These are phyloP conservation scores for Peromyscus leucopus DNA, from an alignment of 2,113 vertebrate genomes.

Conservation along the genomic window DNA sequence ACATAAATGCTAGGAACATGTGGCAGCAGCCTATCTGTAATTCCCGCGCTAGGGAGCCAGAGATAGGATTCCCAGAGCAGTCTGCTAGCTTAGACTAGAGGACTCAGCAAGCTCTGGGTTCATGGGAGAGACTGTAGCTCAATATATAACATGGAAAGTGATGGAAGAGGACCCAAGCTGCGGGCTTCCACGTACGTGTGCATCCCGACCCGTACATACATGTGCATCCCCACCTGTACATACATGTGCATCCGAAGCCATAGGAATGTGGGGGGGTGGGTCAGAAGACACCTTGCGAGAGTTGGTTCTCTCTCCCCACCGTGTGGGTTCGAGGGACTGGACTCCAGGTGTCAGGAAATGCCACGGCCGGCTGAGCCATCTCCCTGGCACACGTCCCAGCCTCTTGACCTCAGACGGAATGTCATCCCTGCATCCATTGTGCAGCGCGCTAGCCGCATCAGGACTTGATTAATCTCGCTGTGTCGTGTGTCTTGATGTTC, in stretches of 20 bases:
- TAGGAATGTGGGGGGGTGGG: too few relatives aligned
- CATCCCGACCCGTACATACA: background rate
- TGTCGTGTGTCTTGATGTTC: background rate
- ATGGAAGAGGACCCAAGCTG: background rate
- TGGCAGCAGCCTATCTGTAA: background rate
- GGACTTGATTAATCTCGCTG: background rate
- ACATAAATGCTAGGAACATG: background rate
- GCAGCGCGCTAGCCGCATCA: background rate
- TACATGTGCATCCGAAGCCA: too few relatives aligned
- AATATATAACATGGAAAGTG: background rate
- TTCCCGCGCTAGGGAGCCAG: too few relatives aligned
- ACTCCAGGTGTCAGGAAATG: background rate
- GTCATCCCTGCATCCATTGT: background rate
- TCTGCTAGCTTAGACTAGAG: background rate
- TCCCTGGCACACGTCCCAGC: background rate
- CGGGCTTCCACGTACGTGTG: background rate
- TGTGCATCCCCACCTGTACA: too few relatives aligned
- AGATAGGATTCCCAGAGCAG: background rate
- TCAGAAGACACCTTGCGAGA: background rate
- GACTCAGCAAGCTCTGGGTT: background rate
- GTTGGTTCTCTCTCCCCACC: background rate
- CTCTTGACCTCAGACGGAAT: background rate
- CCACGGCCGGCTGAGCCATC: background rate
- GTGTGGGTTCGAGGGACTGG: background rate
- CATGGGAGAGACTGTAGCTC: background rate